phyloP scores from a whole-genome alignment of 2,797 vertebrate species.

The Distichodus sexfasciatus region DNA sequence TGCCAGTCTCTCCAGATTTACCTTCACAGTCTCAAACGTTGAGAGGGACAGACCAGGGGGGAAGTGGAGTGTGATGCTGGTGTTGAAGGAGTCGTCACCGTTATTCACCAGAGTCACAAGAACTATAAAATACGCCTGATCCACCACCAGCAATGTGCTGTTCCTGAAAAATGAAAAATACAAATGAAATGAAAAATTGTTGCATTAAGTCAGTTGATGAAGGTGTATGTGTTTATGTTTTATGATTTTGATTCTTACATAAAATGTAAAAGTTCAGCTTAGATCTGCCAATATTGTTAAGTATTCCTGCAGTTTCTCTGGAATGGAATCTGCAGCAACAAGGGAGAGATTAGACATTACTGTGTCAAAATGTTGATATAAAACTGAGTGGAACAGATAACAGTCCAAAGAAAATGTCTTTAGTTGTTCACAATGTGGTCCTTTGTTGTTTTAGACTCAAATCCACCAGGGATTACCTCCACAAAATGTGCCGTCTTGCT shows the following conservation, averaged over 20 bases:
- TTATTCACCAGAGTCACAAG: slow-evolving; percentile 58
- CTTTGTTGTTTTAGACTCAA: too few relatives aligned
- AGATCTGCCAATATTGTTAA: slow-evolving; percentile 37
- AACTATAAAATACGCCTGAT: slow-evolving; percentile 59
- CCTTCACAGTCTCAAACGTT: slow-evolving; percentile 53
- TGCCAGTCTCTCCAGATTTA: slow-evolving; percentile 28
- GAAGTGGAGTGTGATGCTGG: slow-evolving; percentile 65
- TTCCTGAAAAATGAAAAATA: too few relatives aligned
- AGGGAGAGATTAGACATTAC: neutral
- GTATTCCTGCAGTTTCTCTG: slow-evolving; percentile 33
- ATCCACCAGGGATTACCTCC: slow-evolving; percentile 23
- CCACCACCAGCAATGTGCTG: slow-evolving; percentile 58
- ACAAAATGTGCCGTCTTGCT: slow-evolving; percentile 10
- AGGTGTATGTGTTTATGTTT: neutral
- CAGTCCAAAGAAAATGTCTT: too few relatives aligned
- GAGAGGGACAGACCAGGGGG: slow-evolving; percentile 71
- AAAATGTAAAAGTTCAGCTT: slow-evolving; percentile 20
- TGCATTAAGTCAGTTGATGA: too few relatives aligned
- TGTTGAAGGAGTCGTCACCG: slow-evolving; percentile 75
- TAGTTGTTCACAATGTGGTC: too few relatives aligned
- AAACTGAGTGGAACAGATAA: neutral
- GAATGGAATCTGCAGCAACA: slow-evolving; percentile 33
- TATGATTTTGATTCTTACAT: slow-evolving; percentile 10
- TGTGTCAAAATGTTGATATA: too few relatives aligned
- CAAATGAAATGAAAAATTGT: too few relatives aligned